These are phyloP conservation scores for Agrochola lota DNA, from an alignment of 2,888 invertebrate species.

Conservation along the genomic window DNA sequence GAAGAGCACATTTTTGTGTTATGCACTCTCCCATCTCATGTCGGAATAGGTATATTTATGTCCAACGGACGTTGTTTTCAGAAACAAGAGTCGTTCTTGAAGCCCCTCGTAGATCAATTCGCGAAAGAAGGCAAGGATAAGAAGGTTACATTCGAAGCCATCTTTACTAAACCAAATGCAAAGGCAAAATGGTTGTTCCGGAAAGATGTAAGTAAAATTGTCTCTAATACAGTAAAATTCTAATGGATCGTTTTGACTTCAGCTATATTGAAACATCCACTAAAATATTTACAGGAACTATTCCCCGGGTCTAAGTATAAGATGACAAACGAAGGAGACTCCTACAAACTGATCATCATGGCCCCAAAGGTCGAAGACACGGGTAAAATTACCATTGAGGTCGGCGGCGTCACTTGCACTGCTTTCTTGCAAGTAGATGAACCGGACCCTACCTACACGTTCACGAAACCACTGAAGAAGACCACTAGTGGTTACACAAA, in stretches of 20 bases:
- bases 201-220: constrained; percentile 94
- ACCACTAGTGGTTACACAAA: constrained; percentile 96
- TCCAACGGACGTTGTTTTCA: constrained; percentile 79
- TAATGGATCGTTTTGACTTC: neutral
- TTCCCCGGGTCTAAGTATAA: constrained; percentile 99
- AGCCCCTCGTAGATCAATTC: constrained; percentile 97
- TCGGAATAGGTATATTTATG: constrained; percentile 57
- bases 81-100: constrained; percentile 98
- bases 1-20: constrained; percentile 86
- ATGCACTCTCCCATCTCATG: constrained; percentile 73
- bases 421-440: constrained; percentile 99
- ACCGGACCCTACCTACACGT: constrained; percentile 98
- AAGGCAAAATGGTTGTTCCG: constrained; percentile 98
- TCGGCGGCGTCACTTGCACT: constrained; percentile 96
- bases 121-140: constrained; percentile 99
- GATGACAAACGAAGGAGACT: constrained; percentile 97
- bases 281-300: constrained; percentile 92
- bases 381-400: constrained; percentile 98
- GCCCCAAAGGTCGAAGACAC: constrained; percentile 98
- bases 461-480: constrained; percentile 97
- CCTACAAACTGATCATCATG: constrained; percentile 96
- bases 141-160: constrained; percentile 97
- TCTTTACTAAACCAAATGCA: constrained; percentile 98
- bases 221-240: neutral
- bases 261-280: neutral